Evolutionary conservation across 2,113 vertebrate species (phyloP).

Genomic region (Epinephelus moara): DNA sequence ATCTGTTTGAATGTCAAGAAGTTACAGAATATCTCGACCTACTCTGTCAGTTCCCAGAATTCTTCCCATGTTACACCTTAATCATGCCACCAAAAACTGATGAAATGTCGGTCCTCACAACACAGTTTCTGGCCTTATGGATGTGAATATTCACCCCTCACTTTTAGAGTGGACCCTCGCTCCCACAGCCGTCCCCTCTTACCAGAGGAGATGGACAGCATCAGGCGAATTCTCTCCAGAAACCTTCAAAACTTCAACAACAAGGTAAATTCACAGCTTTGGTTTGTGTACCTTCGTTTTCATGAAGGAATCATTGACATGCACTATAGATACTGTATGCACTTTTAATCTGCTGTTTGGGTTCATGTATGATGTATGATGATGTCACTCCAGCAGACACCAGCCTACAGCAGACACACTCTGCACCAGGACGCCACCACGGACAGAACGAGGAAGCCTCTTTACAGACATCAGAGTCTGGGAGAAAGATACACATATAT

Average conservation of each 20-base stretch:
- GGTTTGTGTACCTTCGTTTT: background rate
- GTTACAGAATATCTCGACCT: background rate
- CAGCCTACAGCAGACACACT: conserved; percentile 88
- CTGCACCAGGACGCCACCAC: conserved; percentile 79
- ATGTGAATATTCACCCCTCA: background rate
- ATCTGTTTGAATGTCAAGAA: background rate
- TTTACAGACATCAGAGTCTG: conserved; percentile 81
- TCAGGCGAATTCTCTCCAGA: conserved; percentile 86
- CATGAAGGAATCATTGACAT: background rate
- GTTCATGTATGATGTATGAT: background rate
- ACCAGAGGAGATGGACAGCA: conserved; percentile 83
- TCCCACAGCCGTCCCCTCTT: conserved; percentile 60
- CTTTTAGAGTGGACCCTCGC: conserved; percentile 57
- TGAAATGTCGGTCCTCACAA: background rate
- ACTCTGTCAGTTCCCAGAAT: too few relatives aligned
- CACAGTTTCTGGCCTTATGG: background rate
- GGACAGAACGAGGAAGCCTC: conserved; percentile 78
- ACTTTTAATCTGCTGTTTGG: background rate
- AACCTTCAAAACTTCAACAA: conserved; percentile 88
- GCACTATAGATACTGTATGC: too few relatives aligned
- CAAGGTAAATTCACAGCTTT: conserved; percentile 67
- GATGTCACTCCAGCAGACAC: conserved; percentile 75
- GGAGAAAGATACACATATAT: conserved; percentile 51
- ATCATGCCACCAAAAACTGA: background rate
- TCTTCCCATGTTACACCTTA: background rate